A percentile compares a stretch with the other conserved stretches of the same genome.
Conservation (phyloP, 1,140 invertebrate genomes). For the Muscidifurax raptorellus region DNA sequence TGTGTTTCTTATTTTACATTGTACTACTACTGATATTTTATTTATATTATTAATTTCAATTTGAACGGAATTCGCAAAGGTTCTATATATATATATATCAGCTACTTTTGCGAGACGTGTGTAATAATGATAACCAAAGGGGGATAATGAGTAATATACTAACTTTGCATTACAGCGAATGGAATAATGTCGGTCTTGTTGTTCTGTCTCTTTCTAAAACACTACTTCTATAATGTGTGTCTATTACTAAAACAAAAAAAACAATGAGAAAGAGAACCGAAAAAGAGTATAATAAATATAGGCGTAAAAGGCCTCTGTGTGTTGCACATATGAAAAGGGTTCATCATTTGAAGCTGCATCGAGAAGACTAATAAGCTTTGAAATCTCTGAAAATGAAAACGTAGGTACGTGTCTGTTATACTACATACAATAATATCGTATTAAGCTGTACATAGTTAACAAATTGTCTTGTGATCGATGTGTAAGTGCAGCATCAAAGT, state of each 20-base stretch:
- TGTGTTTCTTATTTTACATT: not conserved
- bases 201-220: constrained; percentile 2
- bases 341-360: constrained; percentile 75
- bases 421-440: constrained; percentile 59
- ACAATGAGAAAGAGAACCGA: not conserved
- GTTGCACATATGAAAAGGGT: constrained; percentile 73
- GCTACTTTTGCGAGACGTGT: not conserved
- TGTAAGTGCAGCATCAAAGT: constrained; percentile 71
- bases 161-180: not conserved
- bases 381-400: constrained; percentile 57
- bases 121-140: not conserved
- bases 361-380: constrained; percentile 69
- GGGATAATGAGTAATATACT: not conserved
- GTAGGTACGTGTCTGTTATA: constrained; percentile 73
- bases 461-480: constrained; percentile 46
- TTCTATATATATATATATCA: constrained; percentile 7
- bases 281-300: not conserved
- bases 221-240: constrained; percentile 34
- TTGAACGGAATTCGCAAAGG: too few species aligned
- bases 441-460: constrained; percentile 47
- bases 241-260: constrained; percentile 37
- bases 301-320: constrained; percentile 27
- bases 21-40: too few species aligned
- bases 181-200: constrained; percentile 2
- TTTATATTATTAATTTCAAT: too few species aligned